A percentile compares a stretch with the other conserved stretches of the same genome.
Evolutionary conservation across 1,140 invertebrate genomes (phyloP).

Genomic region (Mactra quadrangularis): DNA sequence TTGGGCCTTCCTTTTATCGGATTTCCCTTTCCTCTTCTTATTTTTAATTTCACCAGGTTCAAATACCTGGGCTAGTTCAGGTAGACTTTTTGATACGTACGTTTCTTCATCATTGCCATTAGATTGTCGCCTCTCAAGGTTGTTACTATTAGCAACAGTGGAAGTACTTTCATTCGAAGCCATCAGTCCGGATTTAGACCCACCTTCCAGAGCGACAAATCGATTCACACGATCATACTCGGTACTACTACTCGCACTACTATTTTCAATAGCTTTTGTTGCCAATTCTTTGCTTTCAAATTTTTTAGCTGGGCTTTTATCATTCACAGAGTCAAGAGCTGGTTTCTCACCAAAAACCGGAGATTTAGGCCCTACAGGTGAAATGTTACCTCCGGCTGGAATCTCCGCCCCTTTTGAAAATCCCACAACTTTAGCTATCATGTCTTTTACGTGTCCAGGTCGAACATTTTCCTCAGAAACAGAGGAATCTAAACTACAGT

Average conservation of each 20-base stretch:
- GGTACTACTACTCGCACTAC: not conserved
- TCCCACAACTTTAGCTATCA: constrained; percentile 51
- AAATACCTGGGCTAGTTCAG: constrained; percentile 59
- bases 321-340: not conserved
- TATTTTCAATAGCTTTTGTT: not conserved
- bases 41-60: constrained; percentile 43
- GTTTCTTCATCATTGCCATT: constrained; percentile 26
- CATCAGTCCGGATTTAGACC: not conserved
- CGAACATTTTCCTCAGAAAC: constrained; percentile 14
- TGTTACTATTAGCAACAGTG: not conserved
- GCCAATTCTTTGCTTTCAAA: not conserved
- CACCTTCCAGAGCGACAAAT: constrained; percentile 27
- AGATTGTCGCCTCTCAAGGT: not conserved
- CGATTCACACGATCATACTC: constrained; percentile 39
- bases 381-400: not conserved
- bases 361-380: not conserved
- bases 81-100: constrained; percentile 49
- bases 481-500: constrained; percentile 7
- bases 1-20: not conserved
- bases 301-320: not conserved
- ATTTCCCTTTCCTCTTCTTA: constrained; percentile 45
- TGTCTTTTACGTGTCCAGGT: constrained; percentile 50
- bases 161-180: not conserved
- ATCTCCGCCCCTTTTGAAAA: not conserved
- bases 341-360: not conserved